These are phyloP conservation scores for Sycophila texana DNA, from an alignment of 2,888 invertebrate species.

Conservation along the genomic window DNA sequence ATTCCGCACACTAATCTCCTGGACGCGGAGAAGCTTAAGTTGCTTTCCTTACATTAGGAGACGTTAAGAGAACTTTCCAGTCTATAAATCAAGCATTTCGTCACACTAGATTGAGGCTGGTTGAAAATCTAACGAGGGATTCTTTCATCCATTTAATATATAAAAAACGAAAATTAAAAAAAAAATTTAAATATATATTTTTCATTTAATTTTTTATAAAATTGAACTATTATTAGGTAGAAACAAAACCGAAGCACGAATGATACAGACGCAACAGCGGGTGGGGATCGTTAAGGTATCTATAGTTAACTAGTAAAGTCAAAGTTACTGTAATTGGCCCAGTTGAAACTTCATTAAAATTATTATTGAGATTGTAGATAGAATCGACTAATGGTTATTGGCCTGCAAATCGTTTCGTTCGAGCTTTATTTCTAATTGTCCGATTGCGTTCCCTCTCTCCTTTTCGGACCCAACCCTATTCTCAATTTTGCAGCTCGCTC, in stretches of 20 bases:
- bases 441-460: not conserved
- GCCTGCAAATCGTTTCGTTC: slow-evolving; percentile 38
- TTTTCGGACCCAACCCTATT: not conserved
- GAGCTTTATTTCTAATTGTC: slow-evolving; percentile 46
- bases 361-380: slow-evolving; percentile 28
- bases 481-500: not conserved
- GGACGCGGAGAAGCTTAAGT: not conserved
- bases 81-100: slow-evolving; percentile 31
- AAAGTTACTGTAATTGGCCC: slow-evolving; percentile 39
- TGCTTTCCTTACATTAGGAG: slow-evolving; percentile 2
- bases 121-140: not conserved
- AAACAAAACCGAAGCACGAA: not conserved
- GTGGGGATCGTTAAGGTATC: slow-evolving; percentile 32
- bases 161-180: not conserved
- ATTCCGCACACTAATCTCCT: slow-evolving; percentile 22
- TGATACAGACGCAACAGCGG: not conserved
- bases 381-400: slow-evolving; percentile 33
- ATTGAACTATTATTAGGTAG: not conserved
- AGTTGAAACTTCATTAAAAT: slow-evolving; percentile 48
- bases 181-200: too few species aligned
- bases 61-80: slow-evolving; percentile 16
- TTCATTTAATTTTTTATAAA: not conserved
- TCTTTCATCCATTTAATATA: not conserved
- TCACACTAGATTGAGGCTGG: not conserved
- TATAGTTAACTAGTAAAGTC: slow-evolving; percentile 1